Base-by-base conservation (phyloP, 2,888 invertebrate species). In the Caenorhabditis wallacei region DNA sequence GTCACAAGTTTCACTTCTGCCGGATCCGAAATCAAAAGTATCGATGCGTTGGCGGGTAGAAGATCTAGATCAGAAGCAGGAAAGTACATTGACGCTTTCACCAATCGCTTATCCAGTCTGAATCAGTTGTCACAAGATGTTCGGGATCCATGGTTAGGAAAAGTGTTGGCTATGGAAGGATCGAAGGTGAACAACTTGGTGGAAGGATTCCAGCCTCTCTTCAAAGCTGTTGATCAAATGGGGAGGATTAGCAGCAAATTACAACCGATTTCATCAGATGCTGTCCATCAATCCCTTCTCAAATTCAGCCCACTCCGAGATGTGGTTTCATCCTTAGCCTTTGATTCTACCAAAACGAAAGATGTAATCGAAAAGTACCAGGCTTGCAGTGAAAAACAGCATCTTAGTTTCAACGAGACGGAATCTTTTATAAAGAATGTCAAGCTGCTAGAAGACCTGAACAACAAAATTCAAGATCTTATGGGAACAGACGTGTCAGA, bases 71-170 rank as follows among this genome's bases (percentile, higher is more conserved):
- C 56, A 8, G 4, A 30, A 22, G 10, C 53, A 10, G 22, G 5
- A 5, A 30, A 30, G n/a, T 16, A 22, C 7, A 56, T 30, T 1
- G 4, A 3, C 1, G 56, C 30, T 8, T 30, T 56, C n/a, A 5
- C 56, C 2, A 30, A 30, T 30, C 30, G 56, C 1, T 0, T 30
- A 1, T 3, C 30, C n/a, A 30, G 26, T n/a, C 3, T 56, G n/a
- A 56, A 30, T 3, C 56, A 56, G 13, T n/a, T 56, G 30, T 0
- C 16, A 10, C 10, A 59, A 8, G 40, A 59, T 40, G 35, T 59
- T 40, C 20, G 37, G 0, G 40, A 59, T 59, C 59, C 20, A 59
- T 59, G 59, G 59, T 18, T 59, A 4, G 40, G 1, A 20, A 22
- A 59, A 18, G 35, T 59, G 2, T 0, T 59, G 10, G 22, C 22